Evolutionary conservation across 2,113 vertebrate genomes (phyloP).

Genomic region (Mirounga angustirostris): DNA sequence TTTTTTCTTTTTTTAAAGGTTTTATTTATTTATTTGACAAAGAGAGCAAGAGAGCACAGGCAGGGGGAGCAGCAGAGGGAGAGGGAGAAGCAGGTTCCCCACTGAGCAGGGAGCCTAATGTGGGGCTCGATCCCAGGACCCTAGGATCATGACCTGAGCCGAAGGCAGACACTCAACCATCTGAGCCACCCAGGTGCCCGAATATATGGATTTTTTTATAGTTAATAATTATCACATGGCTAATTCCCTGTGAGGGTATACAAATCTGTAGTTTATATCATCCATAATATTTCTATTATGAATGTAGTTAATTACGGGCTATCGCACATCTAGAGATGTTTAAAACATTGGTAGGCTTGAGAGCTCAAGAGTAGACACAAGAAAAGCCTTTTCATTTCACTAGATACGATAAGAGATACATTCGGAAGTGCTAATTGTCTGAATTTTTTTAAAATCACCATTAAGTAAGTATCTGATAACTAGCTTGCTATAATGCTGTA

Average conservation of each 20-base stretch:
- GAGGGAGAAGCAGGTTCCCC: not conserved
- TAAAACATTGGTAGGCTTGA: constrained; percentile 34
- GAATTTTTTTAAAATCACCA: not conserved
- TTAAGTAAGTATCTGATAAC: not conserved
- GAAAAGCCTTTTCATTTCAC: not conserved
- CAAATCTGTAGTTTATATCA: not conserved
- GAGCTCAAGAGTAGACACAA: not conserved
- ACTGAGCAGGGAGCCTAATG: not conserved
- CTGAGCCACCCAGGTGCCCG: not conserved
- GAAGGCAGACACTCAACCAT: not conserved
- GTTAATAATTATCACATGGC: not conserved
- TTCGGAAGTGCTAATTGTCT: not conserved
- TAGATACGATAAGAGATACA: not conserved
- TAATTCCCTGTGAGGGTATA: not conserved
- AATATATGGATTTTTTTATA: not conserved
- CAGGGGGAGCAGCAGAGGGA: not conserved
- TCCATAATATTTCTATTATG: not conserved
- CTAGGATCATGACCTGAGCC: not conserved
- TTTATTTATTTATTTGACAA: not conserved
- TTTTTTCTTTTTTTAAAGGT: too few relatives aligned
- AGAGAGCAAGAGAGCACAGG: not conserved
- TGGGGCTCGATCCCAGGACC: not conserved
- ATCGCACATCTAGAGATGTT: not conserved
- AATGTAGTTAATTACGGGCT: not conserved
- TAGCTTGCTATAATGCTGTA: not conserved